Percentiles rank a stretch among this genome's conserved stretches.
Conservation (phyloP, 2,113 vertebrate species). For the Galbula dea region DNA sequence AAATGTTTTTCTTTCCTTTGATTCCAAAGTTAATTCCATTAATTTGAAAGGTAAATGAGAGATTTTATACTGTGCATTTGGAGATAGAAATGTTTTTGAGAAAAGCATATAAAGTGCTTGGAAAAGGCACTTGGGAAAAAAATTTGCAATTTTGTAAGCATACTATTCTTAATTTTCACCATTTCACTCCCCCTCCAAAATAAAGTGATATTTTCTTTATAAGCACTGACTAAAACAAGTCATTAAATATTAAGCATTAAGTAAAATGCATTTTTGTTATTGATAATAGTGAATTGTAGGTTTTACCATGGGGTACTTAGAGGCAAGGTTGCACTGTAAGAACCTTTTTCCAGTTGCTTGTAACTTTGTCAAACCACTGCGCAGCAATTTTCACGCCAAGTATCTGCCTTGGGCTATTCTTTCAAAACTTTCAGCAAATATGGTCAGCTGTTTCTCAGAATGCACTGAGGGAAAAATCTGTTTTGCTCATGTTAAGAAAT, state of each 20-base stretch:
- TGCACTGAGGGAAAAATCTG: background rate
- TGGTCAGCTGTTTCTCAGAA: slow-evolving; percentile 20
- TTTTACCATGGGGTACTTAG: background rate
- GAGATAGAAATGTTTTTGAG: background rate
- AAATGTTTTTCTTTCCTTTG: background rate
- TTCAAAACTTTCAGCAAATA: slow-evolving; percentile 20
- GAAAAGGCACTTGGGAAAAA: background rate
- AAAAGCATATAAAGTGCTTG: background rate
- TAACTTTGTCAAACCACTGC: slow-evolving; percentile 2
- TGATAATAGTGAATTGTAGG: background rate
- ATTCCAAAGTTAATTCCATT: slow-evolving; percentile 35
- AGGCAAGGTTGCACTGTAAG: background rate
- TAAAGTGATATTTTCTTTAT: background rate
- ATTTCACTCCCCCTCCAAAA: background rate
- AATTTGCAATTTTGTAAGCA: background rate
- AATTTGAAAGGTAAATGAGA: slow-evolving; percentile 18
- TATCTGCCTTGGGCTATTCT: slow-evolving; percentile 36
- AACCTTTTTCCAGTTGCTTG: background rate
- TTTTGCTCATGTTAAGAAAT: background rate
- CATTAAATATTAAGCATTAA: background rate
- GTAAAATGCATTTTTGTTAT: background rate
- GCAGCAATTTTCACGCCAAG: slow-evolving; percentile 39
- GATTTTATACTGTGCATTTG: background rate
- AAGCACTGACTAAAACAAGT: background rate
- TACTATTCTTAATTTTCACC: background rate